Evolutionary conservation across 2,888 invertebrate genomes (phyloP).

Genomic region (Xylota sylvarum): DNA sequence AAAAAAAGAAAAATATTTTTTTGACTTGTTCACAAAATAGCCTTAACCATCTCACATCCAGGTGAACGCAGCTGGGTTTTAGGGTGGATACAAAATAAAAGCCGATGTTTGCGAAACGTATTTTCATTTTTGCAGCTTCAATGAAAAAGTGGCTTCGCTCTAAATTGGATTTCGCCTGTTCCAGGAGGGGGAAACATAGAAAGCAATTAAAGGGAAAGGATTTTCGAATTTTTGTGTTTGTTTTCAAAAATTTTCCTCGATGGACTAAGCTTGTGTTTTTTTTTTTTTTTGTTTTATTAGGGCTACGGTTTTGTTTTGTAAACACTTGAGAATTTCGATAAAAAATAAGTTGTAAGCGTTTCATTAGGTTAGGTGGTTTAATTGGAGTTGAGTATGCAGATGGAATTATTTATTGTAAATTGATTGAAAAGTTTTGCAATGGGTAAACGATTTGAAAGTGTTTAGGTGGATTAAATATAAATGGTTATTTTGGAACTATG

Average conservation of each 20-base stretch:
- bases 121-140: constrained; percentile 62
- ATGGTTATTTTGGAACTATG: no score
- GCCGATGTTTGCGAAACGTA: constrained; percentile 49
- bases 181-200: constrained; percentile 51
- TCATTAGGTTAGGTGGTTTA: background rate
- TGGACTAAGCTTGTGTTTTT: constrained; percentile 30
- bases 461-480: no score
- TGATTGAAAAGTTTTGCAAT: background rate
- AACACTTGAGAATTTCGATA: background rate
- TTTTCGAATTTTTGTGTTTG: constrained; percentile 56
- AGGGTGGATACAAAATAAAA: constrained; percentile 32
- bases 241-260: constrained; percentile 6
- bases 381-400: background rate
- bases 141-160: constrained; percentile 67
- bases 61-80: background rate
- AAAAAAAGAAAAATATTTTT: constrained; percentile 9
- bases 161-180: constrained; percentile 72
- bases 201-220: constrained; percentile 75
- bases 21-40: background rate
- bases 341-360: constrained; percentile 1
- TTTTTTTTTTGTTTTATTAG: background rate
- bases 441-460: no score
- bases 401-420: background rate
- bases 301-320: background rate
- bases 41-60: constrained; percentile 20